These are phyloP conservation scores for Lysandra bellargus DNA, from an alignment of 2,888 invertebrate species.

Conservation along the genomic window DNA sequence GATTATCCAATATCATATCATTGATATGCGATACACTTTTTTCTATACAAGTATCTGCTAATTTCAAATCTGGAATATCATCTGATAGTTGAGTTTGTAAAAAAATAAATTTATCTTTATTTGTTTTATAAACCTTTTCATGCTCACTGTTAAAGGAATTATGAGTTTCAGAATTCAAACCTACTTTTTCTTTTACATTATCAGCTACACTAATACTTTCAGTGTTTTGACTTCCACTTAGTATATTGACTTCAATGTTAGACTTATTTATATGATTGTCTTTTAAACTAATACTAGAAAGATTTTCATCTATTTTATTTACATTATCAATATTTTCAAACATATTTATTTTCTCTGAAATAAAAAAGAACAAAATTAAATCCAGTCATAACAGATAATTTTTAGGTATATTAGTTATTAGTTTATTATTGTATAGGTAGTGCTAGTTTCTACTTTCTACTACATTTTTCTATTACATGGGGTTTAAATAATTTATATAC, in stretches of 20 bases:
- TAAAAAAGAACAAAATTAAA: slow-evolving; percentile 30
- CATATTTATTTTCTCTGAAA: slow-evolving; percentile 76
- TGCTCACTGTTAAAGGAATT: slow-evolving; percentile 49
- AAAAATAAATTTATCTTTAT: slow-evolving; percentile 67
- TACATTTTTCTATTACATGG: not conserved
- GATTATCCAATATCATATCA: slow-evolving; percentile 45
- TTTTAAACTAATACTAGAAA: slow-evolving; percentile 63
- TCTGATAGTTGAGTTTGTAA: slow-evolving; percentile 67
- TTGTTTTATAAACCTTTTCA: slow-evolving; percentile 66
- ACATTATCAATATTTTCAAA: slow-evolving; percentile 65
- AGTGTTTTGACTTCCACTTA: slow-evolving; percentile 40
- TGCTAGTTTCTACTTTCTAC: not conserved
- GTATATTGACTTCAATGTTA: slow-evolving; percentile 51
- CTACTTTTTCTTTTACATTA: slow-evolving; percentile 36
- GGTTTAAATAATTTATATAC: not conserved
- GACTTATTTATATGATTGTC: slow-evolving; percentile 55
- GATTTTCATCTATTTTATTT: slow-evolving; percentile 56
- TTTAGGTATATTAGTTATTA: not conserved
- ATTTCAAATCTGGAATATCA: slow-evolving; percentile 49
- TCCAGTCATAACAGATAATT: not conserved
- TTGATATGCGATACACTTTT: slow-evolving; percentile 45
- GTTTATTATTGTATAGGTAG: not conserved
- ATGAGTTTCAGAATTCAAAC: slow-evolving; percentile 48
- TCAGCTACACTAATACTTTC: slow-evolving; percentile 39
- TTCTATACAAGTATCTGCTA: slow-evolving; percentile 43